Conservation (phyloP, 2,797 vertebrate species). For the Heterohyrax brucei region DNA sequence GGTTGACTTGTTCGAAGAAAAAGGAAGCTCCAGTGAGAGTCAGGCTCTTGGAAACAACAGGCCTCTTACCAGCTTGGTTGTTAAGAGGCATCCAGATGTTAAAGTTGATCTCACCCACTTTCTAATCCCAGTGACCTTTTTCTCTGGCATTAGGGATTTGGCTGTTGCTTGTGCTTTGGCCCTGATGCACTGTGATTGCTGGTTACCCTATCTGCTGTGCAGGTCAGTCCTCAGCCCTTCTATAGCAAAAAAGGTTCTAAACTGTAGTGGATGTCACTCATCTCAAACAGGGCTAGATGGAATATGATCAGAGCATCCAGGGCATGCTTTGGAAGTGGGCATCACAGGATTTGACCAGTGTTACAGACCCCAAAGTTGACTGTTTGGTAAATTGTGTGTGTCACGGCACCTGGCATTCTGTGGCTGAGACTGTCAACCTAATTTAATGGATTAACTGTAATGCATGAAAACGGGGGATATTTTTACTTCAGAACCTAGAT, state of each 20-base stretch:
- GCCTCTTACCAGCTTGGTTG: background rate
- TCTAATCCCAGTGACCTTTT: background rate
- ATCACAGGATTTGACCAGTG: background rate
- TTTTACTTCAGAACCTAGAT: constrained; percentile 66
- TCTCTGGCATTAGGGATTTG: background rate
- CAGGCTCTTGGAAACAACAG: background rate
- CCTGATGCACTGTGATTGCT: background rate
- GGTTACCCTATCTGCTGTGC: background rate
- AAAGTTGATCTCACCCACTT: background rate
- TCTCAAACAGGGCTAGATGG: background rate
- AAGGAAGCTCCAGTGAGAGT: background rate
- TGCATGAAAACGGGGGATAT: constrained; percentile 19
- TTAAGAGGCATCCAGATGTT: background rate
- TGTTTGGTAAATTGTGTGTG: background rate
- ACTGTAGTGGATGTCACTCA: background rate
- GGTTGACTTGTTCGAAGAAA: background rate
- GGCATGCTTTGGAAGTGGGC: background rate
- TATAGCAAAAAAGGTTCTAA: background rate
- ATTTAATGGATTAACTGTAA: constrained; percentile 45
- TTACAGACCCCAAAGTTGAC: background rate
- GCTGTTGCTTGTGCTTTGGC: background rate
- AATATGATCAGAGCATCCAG: background rate
- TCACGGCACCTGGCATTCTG: background rate
- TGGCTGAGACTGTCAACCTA: background rate
- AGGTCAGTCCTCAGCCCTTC: background rate